Percentiles rank a stretch among this genome's conserved stretches.
phyloP scores from a whole-genome alignment of 2,888 invertebrate genomes.

The Chrysolina oricalcia region DNA sequence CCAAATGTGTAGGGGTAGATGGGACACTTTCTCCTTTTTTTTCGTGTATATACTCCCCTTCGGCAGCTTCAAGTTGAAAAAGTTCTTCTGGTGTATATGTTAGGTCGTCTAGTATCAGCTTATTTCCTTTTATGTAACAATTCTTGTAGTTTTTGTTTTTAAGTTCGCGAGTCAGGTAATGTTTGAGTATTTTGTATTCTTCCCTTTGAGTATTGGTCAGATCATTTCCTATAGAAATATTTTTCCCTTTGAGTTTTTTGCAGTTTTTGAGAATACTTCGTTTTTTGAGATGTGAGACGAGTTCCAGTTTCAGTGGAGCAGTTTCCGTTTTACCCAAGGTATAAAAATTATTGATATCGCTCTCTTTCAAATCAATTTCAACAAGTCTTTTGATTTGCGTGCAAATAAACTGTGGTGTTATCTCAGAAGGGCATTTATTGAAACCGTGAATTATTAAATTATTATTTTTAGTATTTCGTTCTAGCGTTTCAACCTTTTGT shows the following conservation, averaged over 20 bases:
- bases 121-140: slow-evolving; percentile 20
- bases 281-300: too few species aligned
- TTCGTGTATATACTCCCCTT: not conserved
- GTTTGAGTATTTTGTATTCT: slow-evolving; percentile 19
- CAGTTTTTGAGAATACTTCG: slow-evolving; percentile 8
- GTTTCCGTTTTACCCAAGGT: too few species aligned
- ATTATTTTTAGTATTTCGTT: too few species aligned
- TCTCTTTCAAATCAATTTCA: too few species aligned
- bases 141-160: not conserved
- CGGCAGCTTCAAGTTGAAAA: not conserved
- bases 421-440: too few species aligned
- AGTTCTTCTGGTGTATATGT: slow-evolving; percentile 1
- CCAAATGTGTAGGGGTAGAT: slow-evolving; percentile 8
- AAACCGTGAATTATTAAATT: too few species aligned
- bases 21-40: slow-evolving; percentile 24
- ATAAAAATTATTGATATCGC: too few species aligned
- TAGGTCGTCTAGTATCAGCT: slow-evolving; percentile 8
- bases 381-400: too few species aligned
- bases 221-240: slow-evolving; percentile 23
- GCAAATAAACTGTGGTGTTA: too few species aligned
- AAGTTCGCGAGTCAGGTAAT: slow-evolving; percentile 12
- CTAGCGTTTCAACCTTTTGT: too few species aligned
- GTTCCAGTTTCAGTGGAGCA: too few species aligned
- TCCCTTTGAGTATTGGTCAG: not conserved
- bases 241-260: slow-evolving; percentile 12